Evolutionary conservation across 2,888 invertebrate species (phyloP).

Genomic region (Acronicta aceris): DNA sequence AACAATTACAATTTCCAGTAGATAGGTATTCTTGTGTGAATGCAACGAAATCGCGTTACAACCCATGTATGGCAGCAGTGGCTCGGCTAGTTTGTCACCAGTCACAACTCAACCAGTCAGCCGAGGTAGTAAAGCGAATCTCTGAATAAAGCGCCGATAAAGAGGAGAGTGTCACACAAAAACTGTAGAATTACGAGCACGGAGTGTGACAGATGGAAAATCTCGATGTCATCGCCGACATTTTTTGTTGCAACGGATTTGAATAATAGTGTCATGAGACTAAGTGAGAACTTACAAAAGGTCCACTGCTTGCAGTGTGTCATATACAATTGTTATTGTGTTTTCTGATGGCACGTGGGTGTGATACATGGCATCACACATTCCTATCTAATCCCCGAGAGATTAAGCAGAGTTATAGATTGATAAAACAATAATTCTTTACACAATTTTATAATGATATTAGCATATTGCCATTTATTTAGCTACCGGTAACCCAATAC

Average conservation of each 20-base stretch:
- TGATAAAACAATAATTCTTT: too few relatives aligned
- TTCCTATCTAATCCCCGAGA: too few relatives aligned
- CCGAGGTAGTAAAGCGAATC: conserved; percentile 43
- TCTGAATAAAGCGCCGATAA: conserved; percentile 47
- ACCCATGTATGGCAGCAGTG: conserved; percentile 17
- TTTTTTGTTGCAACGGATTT: conserved; percentile 65
- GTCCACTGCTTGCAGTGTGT: background rate
- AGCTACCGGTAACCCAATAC: too few relatives aligned
- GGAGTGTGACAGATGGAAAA: conserved; percentile 68
- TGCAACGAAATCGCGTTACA: conserved; percentile 19
- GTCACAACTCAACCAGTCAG: conserved; percentile 11
- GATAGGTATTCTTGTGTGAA: conserved; percentile 5
- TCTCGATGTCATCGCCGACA: conserved; percentile 52
- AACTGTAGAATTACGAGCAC: conserved; percentile 52
- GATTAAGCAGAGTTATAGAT: too few relatives aligned
- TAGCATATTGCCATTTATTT: too few relatives aligned
- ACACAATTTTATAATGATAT: too few relatives aligned
- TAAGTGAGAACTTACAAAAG: conserved; percentile 22
- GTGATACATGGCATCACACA: too few relatives aligned
- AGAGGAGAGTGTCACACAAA: conserved; percentile 50
- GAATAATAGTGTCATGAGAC: conserved; percentile 62
- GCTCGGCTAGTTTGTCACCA: conserved; percentile 15
- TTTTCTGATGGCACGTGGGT: too few relatives aligned
- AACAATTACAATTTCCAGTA: conserved; percentile 4
- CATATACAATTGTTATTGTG: too few relatives aligned